A percentile compares a stretch with the other conserved stretches of the same genome.
These are phyloP conservation scores for Limnephilus lunatus DNA, from an alignment of 2,888 invertebrate species.

Conservation along the genomic window DNA sequence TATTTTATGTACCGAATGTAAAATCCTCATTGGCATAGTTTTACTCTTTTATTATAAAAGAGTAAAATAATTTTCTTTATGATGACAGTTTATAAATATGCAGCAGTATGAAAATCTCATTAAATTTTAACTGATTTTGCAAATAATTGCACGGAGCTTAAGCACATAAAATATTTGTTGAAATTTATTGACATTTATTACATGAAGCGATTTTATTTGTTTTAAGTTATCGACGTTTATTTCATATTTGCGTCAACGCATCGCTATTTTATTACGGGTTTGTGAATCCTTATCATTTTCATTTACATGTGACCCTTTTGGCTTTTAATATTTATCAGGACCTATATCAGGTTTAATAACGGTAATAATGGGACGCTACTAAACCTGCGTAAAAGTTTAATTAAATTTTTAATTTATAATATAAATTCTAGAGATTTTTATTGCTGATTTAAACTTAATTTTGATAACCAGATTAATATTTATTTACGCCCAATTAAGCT, in stretches of 20 bases:
- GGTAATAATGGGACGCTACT: not conserved
- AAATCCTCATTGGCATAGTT: too few species aligned
- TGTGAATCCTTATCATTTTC: slow-evolving; percentile 1
- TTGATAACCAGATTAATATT: not conserved
- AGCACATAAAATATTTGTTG: not conserved
- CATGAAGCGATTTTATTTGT: not conserved
- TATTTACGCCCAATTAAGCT: not conserved
- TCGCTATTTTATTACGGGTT: not conserved
- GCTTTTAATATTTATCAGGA: not conserved
- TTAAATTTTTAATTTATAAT: too few species aligned
- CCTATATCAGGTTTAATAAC: not conserved
- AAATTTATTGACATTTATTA: not conserved
- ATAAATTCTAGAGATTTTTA: too few species aligned
- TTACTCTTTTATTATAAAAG: too few species aligned
- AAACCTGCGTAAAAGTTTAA: not conserved
- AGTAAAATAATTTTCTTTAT: not conserved
- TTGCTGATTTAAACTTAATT: not conserved
- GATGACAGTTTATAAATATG: not conserved
- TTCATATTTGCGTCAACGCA: slow-evolving; percentile 30
- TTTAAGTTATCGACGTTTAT: slow-evolving; percentile 6
- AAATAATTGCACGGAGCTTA: too few species aligned
- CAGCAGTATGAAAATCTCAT: not conserved
- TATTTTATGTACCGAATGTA: too few species aligned
- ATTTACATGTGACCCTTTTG: slow-evolving; percentile 15
- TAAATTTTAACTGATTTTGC: not conserved